Percentiles rank a stretch among this genome's conserved stretches.
These are phyloP conservation scores for Cheilinus undulatus DNA, from an alignment of 2,113 vertebrate genomes.

Conservation along the genomic window DNA sequence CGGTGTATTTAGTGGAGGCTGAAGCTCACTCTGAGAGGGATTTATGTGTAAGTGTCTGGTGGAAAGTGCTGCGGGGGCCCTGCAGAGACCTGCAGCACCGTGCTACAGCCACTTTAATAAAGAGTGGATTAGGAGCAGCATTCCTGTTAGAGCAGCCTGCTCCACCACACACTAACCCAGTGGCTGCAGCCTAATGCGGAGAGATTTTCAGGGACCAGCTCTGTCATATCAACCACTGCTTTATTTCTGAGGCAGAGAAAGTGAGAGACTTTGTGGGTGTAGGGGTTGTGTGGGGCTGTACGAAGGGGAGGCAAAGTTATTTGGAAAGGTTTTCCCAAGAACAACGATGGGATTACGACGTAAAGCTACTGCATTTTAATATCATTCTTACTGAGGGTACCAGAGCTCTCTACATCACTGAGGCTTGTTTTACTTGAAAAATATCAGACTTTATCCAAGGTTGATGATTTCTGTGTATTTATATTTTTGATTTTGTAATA, in stretches of 20 bases:
- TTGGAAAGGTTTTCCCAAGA: constrained; percentile 58
- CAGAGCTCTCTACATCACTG: constrained; percentile 20
- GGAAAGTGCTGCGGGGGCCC: constrained; percentile 57
- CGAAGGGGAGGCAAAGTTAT: constrained; percentile 34
- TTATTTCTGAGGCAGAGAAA: constrained; percentile 51
- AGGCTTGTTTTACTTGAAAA: constrained; percentile 45
- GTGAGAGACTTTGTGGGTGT: constrained; percentile 16
- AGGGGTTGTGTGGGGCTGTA: constrained; percentile 12
- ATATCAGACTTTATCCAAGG: constrained; percentile 38
- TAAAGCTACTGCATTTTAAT: constrained; percentile 34
- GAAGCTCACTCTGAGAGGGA: constrained; percentile 54
- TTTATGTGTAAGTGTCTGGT: constrained; percentile 59
- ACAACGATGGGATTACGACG: constrained; percentile 57
- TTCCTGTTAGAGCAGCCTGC: constrained; percentile 60
- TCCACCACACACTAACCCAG: constrained; percentile 74
- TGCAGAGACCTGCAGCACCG: constrained; percentile 65
- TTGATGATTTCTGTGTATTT: constrained; percentile 28
- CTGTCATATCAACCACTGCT: constrained; percentile 72
- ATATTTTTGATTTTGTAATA: constrained; percentile 39
- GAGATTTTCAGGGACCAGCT: constrained; percentile 74
- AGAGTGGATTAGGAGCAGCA: constrained; percentile 77
- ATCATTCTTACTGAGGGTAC: constrained; percentile 14
- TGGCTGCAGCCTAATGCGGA: constrained; percentile 68
- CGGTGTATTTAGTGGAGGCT: constrained; percentile 47
- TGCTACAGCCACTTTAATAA: constrained; percentile 78